A percentile compares a stretch with the other conserved stretches of the same genome.
phyloP scores from a whole-genome alignment of 2,888 invertebrate genomes.

The Meandrusa payeni region DNA sequence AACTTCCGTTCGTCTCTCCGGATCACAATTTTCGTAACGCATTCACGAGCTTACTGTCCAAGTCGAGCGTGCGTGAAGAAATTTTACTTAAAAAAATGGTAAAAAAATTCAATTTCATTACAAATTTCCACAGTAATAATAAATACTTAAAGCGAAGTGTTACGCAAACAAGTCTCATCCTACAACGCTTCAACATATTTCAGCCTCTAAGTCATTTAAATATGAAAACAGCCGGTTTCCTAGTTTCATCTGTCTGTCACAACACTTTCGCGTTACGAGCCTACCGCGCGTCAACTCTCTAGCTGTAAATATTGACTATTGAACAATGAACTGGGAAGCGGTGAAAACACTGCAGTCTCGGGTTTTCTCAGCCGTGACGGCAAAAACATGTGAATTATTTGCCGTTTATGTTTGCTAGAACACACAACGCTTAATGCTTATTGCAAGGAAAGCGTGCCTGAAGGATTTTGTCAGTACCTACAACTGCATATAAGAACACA shows the following conservation, averaged over 20 bases:
- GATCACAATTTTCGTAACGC: too few relatives aligned
- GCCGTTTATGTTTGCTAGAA: neutral
- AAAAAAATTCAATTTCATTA: too few relatives aligned
- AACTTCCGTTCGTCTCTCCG: too few relatives aligned
- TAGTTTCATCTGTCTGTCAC: neutral
- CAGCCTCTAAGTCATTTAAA: neutral
- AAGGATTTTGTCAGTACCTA: too few relatives aligned
- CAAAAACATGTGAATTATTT: constrained; percentile 20
- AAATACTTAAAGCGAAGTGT: too few relatives aligned
- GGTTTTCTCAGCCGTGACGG: constrained; percentile 10
- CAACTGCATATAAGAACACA: too few relatives aligned
- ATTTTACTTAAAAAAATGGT: too few relatives aligned
- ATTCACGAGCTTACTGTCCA: too few relatives aligned
- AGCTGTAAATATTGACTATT: constrained; percentile 27
- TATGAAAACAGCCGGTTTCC: neutral
- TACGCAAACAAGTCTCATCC: neutral
- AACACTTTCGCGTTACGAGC: constrained; percentile 1
- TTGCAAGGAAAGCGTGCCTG: too few relatives aligned
- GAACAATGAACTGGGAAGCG: constrained; percentile 24
- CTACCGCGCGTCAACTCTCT: constrained; percentile 25
- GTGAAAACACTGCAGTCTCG: constrained; percentile 12
- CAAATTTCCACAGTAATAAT: too few relatives aligned
- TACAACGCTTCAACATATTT: neutral
- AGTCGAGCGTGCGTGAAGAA: too few relatives aligned
- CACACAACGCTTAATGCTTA: neutral